phyloP scores from a whole-genome alignment of 2,797 vertebrate genomes.

The Falco rusticolus region DNA sequence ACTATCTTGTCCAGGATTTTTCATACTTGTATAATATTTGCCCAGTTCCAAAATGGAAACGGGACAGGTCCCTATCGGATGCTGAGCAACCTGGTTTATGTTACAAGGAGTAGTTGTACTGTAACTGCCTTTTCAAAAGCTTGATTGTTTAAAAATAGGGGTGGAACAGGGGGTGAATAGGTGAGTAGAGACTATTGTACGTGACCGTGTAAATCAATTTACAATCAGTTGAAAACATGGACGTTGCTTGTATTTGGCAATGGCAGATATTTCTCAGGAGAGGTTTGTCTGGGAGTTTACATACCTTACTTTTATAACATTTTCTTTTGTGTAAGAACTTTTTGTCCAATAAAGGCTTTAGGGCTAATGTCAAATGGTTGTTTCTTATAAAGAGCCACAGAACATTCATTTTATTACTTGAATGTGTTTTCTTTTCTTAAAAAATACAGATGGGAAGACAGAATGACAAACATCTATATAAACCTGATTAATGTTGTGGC shows the following conservation, averaged over 20 bases:
- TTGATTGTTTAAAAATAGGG: neutral
- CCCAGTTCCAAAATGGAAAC: neutral
- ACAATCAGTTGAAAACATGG: neutral
- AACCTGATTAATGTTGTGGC: conserved; percentile 33
- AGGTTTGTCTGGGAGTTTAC: neutral
- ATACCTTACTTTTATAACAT: neutral
- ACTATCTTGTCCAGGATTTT: neutral
- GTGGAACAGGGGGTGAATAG: neutral
- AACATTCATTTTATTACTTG: conserved; percentile 34
- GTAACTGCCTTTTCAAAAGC: neutral
- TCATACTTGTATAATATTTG: neutral
- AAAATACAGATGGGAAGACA: conserved; percentile 24
- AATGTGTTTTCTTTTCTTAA: conserved; percentile 40
- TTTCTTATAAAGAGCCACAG: conserved; percentile 23
- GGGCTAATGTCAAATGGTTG: conserved; percentile 27
- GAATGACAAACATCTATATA: conserved; percentile 22
- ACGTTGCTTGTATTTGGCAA: neutral
- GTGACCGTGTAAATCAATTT: neutral
- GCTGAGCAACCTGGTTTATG: neutral
- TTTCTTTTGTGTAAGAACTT: neutral
- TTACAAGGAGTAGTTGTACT: neutral
- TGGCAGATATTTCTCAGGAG: neutral
- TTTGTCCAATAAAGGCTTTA: conserved; percentile 23
- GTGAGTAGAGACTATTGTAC: neutral
- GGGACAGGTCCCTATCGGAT: neutral